Percentiles rank a stretch among this genome's conserved stretches.
Conservation (phyloP, 2,113 vertebrate genomes). For the Otocyon megalotis region DNA sequence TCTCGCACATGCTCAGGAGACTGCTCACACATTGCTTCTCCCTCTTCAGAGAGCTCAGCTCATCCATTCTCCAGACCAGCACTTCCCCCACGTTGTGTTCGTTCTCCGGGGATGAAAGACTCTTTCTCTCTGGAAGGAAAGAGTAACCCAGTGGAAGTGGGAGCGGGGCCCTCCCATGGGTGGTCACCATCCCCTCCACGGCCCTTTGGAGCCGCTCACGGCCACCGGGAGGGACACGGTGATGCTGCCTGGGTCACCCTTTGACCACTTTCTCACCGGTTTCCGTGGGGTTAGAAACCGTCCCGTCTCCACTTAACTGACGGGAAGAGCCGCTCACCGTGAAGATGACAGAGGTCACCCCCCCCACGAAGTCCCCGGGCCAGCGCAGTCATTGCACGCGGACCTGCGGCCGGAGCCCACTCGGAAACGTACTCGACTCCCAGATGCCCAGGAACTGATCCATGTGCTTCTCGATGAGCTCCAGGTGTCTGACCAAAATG, state of each 20-base stretch:
- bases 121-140: constrained; percentile 76
- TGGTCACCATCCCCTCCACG: accelerated
- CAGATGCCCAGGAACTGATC: constrained; percentile 87
- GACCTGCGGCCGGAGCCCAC: accelerated
- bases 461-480: constrained; percentile 82
- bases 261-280: neutral
- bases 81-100: constrained; percentile 60
- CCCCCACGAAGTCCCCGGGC: accelerated
- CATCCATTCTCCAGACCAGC: constrained; percentile 84
- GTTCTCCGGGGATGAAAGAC: accelerated
- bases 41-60: constrained; percentile 83
- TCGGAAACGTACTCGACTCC: constrained; percentile 87
- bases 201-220: accelerated
- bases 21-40: constrained; percentile 87
- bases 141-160: neutral
- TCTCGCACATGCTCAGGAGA: constrained; percentile 90
- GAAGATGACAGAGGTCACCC: accelerated
- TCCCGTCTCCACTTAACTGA: neutral
- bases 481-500: constrained; percentile 87
- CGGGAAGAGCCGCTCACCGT: neutral
- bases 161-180: too few relatives aligned
- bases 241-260: accelerated
- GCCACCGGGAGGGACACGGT: accelerated
- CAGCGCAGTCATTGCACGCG: neutral
- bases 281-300: neutral